Base-by-base conservation (phyloP, 1,140 invertebrate species). In the Lepeophtheirus salmonis region DNA sequence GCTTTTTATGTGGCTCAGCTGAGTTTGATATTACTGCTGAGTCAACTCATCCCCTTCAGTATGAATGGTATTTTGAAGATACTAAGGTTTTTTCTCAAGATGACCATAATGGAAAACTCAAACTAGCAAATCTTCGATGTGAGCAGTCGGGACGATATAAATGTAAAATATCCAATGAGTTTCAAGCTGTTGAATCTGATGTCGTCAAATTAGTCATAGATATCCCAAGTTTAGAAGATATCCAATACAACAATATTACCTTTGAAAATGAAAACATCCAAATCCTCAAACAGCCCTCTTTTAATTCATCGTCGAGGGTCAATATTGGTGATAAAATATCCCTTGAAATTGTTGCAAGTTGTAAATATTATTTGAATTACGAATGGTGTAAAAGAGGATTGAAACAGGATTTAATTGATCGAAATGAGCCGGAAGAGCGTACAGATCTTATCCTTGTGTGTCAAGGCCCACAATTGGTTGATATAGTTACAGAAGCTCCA, bases 381-480 rank as follows among this genome's bases (percentile, higher is more conserved):
- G 59, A 61, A 61, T 61, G 59, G 59, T 17, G 54, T n/a, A 61
- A 61, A 16, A 52, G 25, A 25, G 59, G 59, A 18, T 16, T 61
- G 10, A 53, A 26, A 20, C n/a, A 53, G 23, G 59, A 61, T 21
- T 56, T 61, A 17, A 53, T 50, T 13, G 59, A 22, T 13, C 23
- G 53, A 21, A 51, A 51, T 16, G 20, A 50, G 13, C 56, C 26
- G 2, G 16, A 30, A 41, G 12, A 50, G 14, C 12, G n/a, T 30
- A 60, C 57, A 4, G 14, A 50, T 10, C 18, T 20, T 22, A 21
- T 20, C 16, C 23, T 23, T 14, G 30, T 60, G 16, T 20, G 30
- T 20, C 23, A 21, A 18, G 41, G 49, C 2, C n/a, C 20, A 14
- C 57, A 51, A 53, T 22, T 60, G 18, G 20, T 21, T 6, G 41